Conservation (phyloP, 2,888 invertebrate genomes). For the Tinea semifulvella region DNA sequence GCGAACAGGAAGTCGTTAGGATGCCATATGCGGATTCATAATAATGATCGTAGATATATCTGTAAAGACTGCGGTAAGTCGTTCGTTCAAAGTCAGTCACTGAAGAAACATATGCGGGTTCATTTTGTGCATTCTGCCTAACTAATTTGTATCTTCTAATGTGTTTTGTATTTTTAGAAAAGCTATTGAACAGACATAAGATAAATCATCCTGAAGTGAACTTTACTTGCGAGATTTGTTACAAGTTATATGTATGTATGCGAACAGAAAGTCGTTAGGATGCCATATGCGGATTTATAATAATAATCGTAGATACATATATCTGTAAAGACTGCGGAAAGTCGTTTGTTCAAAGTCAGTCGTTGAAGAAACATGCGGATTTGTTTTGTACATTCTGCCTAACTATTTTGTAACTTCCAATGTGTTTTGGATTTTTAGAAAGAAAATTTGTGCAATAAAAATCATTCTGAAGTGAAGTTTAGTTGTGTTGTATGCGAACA, state of each 20-base stretch:
- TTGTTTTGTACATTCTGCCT: slow-evolving; percentile 28
- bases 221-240: slow-evolving; percentile 53
- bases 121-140: slow-evolving; percentile 29
- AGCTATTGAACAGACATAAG: slow-evolving; percentile 55
- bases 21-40: slow-evolving; percentile 35
- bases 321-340: slow-evolving; percentile 60
- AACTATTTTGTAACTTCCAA: too few species aligned
- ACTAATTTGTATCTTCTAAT: too few species aligned
- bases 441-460: slow-evolving; percentile 52
- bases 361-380: slow-evolving; percentile 64
- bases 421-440: too few species aligned
- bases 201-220: slow-evolving; percentile 56
- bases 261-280: slow-evolving; percentile 35
- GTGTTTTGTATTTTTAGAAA: too few species aligned
- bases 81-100: slow-evolving; percentile 65
- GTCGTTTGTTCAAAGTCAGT: slow-evolving; percentile 66
- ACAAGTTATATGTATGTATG: slow-evolving; percentile 53
- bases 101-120: slow-evolving; percentile 62
- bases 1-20: slow-evolving; percentile 36
- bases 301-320: slow-evolving; percentile 54
- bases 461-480: slow-evolving; percentile 57
- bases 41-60: slow-evolving; percentile 50
- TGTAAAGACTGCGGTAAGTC: slow-evolving; percentile 63
- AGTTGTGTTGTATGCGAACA: slow-evolving; percentile 51
- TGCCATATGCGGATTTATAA: slow-evolving; percentile 35